Conservation (phyloP, 2,888 invertebrate species). For the Cheilosia grossa region DNA sequence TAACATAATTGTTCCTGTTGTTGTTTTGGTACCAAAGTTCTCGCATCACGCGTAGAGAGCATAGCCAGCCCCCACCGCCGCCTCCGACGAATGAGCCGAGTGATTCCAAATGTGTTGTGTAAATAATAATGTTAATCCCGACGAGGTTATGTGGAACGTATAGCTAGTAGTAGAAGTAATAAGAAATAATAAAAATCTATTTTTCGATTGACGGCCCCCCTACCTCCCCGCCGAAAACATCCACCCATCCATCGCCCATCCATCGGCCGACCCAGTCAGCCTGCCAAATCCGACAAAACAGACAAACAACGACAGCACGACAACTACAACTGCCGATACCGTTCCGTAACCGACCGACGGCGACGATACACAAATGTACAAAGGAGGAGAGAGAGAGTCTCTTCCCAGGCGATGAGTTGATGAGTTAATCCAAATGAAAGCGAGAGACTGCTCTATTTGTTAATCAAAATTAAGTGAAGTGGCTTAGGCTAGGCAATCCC, state of each 20-base stretch:
- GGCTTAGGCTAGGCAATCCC: conserved; percentile 52
- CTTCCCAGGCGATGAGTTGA: conserved; percentile 70
- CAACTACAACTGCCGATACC: conserved; percentile 15
- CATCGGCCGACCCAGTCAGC: conserved; percentile 38
- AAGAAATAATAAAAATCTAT: conserved; percentile 66
- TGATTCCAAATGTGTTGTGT: conserved; percentile 69
- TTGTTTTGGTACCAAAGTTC: conserved; percentile 33
- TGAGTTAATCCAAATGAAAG: conserved; percentile 74
- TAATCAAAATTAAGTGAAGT: conserved; percentile 74
- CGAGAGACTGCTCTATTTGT: conserved; percentile 72
- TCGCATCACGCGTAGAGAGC: background rate
- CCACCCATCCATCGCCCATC: conserved; percentile 77
- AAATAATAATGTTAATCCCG: conserved; percentile 73
- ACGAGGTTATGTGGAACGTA: conserved; percentile 69
- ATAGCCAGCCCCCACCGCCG: background rate
- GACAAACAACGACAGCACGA: conserved; percentile 10
- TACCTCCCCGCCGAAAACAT: conserved; percentile 75
- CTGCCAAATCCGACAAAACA: conserved; percentile 45
- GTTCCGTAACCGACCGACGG: conserved; percentile 10
- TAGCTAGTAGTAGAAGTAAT: conserved; percentile 62
- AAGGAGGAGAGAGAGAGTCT: conserved; percentile 56
- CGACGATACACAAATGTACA: conserved; percentile 49
- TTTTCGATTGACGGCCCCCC: conserved; percentile 59
- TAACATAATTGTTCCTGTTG: conserved; percentile 17
- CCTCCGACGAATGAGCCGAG: conserved; percentile 8